Evolutionary conservation across 2,888 invertebrate genomes (phyloP).

Genomic region (Melanchra persicariae): DNA sequence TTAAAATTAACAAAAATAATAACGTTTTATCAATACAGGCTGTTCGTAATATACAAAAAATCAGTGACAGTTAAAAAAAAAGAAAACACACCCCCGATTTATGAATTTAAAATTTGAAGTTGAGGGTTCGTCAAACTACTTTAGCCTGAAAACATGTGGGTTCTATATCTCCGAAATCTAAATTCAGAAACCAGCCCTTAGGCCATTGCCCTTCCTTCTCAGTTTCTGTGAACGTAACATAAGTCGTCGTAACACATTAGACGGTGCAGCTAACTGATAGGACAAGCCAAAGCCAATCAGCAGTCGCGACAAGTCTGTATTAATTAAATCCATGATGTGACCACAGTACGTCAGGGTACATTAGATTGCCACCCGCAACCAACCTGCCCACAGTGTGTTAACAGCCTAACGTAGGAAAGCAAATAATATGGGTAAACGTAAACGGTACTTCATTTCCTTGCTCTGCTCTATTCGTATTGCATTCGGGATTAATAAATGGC

Average conservation of each 20-base stretch:
- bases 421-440: conserved; percentile 65
- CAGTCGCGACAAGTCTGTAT: not conserved
- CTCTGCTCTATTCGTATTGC: conserved; percentile 60
- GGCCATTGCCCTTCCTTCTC: not conserved
- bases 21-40: no score
- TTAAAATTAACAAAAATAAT: not conserved
- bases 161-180: not conserved
- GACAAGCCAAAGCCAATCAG: not conserved
- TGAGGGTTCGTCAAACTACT: no score
- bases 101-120: no score
- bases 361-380: not conserved
- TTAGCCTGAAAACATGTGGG: no score
- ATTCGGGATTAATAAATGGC: conserved; percentile 46
- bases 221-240: not conserved
- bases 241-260: not conserved
- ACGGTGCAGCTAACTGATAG: not conserved
- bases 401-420: conserved; percentile 23
- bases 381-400: conserved; percentile 18
- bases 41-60: not conserved
- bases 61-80: not conserved
- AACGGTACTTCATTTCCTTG: conserved; percentile 74
- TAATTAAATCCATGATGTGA: conserved; percentile 19
- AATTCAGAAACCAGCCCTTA: not conserved
- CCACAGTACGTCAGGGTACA: not conserved
- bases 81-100: no score